phyloP scores from a whole-genome alignment of 2,797 vertebrate genomes.

The Scolopax rusticola region DNA sequence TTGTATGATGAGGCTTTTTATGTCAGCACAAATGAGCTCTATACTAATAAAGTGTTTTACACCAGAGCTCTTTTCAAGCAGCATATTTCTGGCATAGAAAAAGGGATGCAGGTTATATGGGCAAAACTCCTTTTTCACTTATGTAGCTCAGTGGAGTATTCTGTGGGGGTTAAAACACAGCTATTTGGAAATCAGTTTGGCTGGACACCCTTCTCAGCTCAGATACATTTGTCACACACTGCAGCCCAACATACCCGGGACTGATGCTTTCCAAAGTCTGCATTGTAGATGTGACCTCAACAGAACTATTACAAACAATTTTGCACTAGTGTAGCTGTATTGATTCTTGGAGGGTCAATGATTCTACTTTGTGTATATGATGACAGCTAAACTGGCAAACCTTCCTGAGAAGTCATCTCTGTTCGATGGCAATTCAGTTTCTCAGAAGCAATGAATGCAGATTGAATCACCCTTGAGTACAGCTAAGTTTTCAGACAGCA shows the following conservation, averaged over 20 bases:
- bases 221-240: not conserved
- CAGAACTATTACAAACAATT: not conserved
- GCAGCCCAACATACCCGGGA: not conserved
- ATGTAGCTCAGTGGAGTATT: not conserved
- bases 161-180: not conserved
- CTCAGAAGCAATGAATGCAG: slow-evolving; percentile 15
- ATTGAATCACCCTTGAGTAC: not conserved
- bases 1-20: not conserved
- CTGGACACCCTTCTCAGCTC: not conserved
- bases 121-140: not conserved
- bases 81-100: not conserved
- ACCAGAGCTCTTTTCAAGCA: not conserved
- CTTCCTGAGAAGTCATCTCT: not conserved
- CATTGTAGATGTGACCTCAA: not conserved
- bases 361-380: not conserved
- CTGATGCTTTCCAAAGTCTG: not conserved
- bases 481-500: not conserved
- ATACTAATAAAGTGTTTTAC: not conserved
- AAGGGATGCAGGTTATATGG: not conserved
- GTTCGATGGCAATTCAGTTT: not conserved
- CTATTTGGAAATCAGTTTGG: not conserved
- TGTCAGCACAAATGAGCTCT: not conserved
- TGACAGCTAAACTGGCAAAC: not conserved
- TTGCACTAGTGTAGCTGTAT: not conserved
- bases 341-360: not conserved